Evolutionary conservation across 2,888 invertebrate genomes (phyloP).

Genomic region (Lamellibrachia satsuma): DNA sequence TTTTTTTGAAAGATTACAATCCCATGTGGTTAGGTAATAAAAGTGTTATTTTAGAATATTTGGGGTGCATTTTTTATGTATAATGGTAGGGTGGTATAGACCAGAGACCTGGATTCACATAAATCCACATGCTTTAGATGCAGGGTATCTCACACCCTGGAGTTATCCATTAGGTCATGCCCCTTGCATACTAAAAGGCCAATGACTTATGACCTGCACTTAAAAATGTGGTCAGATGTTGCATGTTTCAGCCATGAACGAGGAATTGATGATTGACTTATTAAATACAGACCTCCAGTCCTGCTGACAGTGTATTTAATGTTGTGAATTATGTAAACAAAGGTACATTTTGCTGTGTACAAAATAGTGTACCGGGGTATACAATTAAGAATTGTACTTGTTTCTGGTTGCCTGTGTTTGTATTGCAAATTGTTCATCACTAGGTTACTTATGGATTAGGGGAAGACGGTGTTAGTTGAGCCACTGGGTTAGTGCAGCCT

Average conservation of each 20-base stretch:
- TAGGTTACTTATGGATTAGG: too few species aligned
- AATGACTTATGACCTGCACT: background rate
- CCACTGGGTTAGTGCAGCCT: too few species aligned
- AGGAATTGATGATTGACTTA: background rate
- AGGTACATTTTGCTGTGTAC: background rate
- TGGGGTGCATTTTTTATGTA: background rate
- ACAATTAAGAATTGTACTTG: too few species aligned
- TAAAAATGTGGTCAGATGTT: background rate
- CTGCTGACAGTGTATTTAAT: background rate
- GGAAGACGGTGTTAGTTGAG: too few species aligned
- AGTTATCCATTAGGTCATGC: background rate
- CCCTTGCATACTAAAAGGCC: background rate
- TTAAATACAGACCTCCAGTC: background rate
- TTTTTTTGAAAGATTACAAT: too few species aligned
- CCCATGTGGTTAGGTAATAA: background rate
- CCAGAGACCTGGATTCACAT: background rate
- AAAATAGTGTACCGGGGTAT: background rate
- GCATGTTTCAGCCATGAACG: background rate
- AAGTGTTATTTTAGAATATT: background rate
- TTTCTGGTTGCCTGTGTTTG: too few species aligned
- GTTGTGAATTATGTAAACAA: background rate
- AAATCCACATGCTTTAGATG: background rate
- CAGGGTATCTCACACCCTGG: background rate
- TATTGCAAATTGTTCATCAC: too few species aligned
- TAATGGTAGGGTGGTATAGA: background rate